Evolutionary conservation across 2,888 invertebrate species (phyloP).

Genomic region (Leptarthrus brevirostris): DNA sequence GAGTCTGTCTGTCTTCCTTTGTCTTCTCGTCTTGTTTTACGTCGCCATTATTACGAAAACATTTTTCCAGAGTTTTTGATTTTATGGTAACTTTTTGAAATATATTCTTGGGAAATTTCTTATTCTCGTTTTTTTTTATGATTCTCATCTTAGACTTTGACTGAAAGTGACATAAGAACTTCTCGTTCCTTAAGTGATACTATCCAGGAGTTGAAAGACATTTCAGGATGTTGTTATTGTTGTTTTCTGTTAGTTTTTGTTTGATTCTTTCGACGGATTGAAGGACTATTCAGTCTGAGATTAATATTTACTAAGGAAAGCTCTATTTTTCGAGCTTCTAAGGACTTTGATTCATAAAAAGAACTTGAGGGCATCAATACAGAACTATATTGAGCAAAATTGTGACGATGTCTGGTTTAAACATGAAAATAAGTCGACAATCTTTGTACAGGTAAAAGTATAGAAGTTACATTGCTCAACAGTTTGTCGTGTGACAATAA

Average conservation of each 20-base stretch:
- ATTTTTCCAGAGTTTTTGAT: conserved; percentile 40
- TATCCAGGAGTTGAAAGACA: not conserved
- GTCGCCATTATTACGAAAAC: conserved; percentile 29
- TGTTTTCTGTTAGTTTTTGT: not conserved
- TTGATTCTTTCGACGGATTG: too few relatives aligned
- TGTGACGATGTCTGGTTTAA: too few relatives aligned
- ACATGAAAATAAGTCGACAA: too few relatives aligned
- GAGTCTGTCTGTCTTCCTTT: conserved; percentile 27
- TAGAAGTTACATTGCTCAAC: too few relatives aligned
- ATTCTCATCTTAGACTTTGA: not conserved
- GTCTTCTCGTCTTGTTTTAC: conserved; percentile 2
- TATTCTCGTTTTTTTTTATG: not conserved
- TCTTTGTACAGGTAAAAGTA: too few relatives aligned
- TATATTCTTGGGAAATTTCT: not conserved
- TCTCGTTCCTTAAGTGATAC: not conserved
- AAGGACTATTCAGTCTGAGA: too few relatives aligned
- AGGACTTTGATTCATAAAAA: too few relatives aligned
- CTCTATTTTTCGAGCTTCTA: too few relatives aligned
- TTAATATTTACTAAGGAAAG: too few relatives aligned
- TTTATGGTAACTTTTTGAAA: conserved; percentile 34
- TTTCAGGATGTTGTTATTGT: not conserved
- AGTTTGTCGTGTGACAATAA: too few relatives aligned
- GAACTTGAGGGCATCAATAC: too few relatives aligned
- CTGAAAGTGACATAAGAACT: conserved; percentile 3
- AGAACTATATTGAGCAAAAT: too few relatives aligned